These are phyloP conservation scores for Callaeas wilsoni DNA, from an alignment of 2,113 vertebrate genomes.

Conservation along the genomic window DNA sequence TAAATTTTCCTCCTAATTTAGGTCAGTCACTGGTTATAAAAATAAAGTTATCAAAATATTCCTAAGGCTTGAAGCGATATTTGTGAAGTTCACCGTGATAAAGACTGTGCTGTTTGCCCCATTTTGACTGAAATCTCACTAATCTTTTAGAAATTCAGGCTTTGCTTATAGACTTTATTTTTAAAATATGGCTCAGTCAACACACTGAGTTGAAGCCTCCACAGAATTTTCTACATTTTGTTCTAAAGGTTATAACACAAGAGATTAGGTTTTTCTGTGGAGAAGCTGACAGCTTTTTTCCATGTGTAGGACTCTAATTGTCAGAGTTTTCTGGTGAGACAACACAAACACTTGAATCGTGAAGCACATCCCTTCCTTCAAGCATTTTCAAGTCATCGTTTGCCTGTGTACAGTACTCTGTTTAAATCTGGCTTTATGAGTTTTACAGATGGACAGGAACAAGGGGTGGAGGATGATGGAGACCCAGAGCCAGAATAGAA, in stretches of 20 bases:
- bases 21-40: not conserved
- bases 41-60: not conserved
- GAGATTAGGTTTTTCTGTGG: not conserved
- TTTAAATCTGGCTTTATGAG: not conserved
- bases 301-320: not conserved
- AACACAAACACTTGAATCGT: not conserved
- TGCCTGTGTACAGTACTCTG: not conserved
- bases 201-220: not conserved
- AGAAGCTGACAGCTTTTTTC: not conserved
- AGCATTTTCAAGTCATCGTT: not conserved
- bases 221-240: not conserved
- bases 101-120: not conserved
- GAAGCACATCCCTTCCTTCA: conserved; percentile 27
- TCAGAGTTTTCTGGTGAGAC: not conserved
- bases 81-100: not conserved
- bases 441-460: conserved; percentile 45
- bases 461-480: not conserved
- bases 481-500: conserved; percentile 1
- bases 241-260: not conserved
- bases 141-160: not conserved
- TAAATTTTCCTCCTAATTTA: not conserved
- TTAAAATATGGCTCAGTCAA: not conserved
- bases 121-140: not conserved
- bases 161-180: not conserved
- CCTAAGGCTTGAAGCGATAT: not conserved